Base-by-base conservation (phyloP, 2,888 invertebrate genomes). In the Aspidiotus destructor region DNA sequence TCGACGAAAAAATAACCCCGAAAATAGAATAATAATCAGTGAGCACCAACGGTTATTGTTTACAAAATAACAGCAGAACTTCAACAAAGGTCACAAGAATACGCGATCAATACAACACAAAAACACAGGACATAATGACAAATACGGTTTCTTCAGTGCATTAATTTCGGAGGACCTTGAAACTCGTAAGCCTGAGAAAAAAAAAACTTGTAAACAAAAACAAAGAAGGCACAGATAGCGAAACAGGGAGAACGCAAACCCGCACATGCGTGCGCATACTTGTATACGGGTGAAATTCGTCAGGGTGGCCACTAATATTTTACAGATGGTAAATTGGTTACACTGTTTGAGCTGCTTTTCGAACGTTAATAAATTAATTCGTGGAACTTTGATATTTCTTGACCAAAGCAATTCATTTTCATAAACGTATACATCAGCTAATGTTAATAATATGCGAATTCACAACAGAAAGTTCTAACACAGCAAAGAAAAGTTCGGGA, bases 191-290 rank as follows among this genome's bases (percentile, higher is more conserved):
- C 54, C 55, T 62, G 28, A 28, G 28, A 28, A 28, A 28, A 53
- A 62, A 68, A 60, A 65, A 65, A 65, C 57, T 42, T 68, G 68
- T 68, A 68, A 68, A 68, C 61, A 68, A 68, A 62, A 68, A 68
- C 68, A 68, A 55, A 68, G 65, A 68, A 62, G n/a, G 8, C 68
- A 68, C 68, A 68, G 60, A 58, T 60, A 28, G 58, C 44, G 57
- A 44, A 41, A 48, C n/a, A 48, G 48, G 48, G n/a, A 48, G n/a
- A 48, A 28, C 28, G 28, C 28, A 28, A 28, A 28, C 28, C 5
- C 5, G 28, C 28, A 28, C 28, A 28, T 28, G 28, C 28, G 28
- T 28, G 28, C 28, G 1, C 28, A 28, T 28, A 28, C 28, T 1
- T 28, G 28, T 28, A 3, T 28, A 3, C 5, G 28, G 1, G 28